phyloP scores from a whole-genome alignment of 2,797 vertebrate genomes.

The Sebastes taczanowskii region DNA sequence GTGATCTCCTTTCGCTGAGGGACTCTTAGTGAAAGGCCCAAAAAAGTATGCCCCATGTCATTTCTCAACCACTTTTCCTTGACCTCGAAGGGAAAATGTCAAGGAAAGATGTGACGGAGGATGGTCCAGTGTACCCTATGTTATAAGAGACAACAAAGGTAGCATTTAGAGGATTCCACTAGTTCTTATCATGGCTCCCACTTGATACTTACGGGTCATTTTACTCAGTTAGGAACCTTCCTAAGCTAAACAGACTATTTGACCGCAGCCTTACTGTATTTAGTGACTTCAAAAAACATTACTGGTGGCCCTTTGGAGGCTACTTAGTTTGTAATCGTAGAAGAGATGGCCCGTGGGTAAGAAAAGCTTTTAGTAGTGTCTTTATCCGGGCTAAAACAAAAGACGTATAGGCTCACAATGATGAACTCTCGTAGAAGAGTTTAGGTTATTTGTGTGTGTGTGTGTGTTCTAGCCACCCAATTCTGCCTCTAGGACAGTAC shows the following conservation, averaged over 20 bases:
- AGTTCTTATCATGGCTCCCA: neutral
- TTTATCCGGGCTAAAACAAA: neutral
- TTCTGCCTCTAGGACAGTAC: conserved; percentile 16
- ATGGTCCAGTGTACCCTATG: neutral
- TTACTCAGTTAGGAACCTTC: neutral
- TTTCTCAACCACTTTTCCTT: neutral
- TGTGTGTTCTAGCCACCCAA: neutral
- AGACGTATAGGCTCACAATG: neutral
- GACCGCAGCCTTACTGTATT: neutral
- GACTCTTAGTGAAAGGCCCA: neutral
- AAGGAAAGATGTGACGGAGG: neutral
- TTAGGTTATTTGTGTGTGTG: neutral
- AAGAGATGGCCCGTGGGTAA: neutral
- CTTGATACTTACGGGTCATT: neutral
- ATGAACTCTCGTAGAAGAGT: neutral
- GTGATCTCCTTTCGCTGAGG: conserved; percentile 35
- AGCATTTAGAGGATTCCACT: neutral
- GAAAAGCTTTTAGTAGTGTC: conserved; percentile 10
- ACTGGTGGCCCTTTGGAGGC: conserved; percentile 38
- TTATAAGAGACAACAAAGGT: neutral
- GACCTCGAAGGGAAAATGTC: neutral
- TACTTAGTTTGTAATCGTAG: conserved; percentile 41
- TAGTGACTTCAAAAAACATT: conserved; percentile 37
- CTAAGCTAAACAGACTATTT: neutral
- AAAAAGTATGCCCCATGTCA: neutral